Evolutionary conservation across 2,797 vertebrate genomes (phyloP).

Genomic region (Apogon hyalosoma): DNA sequence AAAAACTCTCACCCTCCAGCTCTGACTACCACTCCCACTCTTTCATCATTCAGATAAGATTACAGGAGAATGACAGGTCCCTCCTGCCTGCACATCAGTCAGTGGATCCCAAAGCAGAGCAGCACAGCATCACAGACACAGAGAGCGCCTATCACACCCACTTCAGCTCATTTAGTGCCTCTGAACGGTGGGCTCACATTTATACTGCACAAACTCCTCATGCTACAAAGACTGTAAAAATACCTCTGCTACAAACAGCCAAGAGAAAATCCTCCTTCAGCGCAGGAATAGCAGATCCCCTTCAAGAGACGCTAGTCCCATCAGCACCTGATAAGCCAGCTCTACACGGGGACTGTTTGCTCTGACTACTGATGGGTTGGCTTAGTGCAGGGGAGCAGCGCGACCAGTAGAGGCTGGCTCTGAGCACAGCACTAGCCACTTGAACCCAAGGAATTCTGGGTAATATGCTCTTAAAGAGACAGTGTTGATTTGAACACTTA

Average conservation of each 20-base stretch:
- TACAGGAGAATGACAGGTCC: slow-evolving; percentile 63
- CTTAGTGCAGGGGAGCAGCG: slow-evolving; percentile 62
- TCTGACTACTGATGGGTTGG: slow-evolving; percentile 65
- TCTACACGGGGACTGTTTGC: slow-evolving; percentile 52
- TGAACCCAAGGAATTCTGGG: slow-evolving; percentile 81
- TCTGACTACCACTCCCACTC: slow-evolving; percentile 36
- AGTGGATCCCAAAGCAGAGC: slow-evolving; percentile 55
- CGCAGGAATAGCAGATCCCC: slow-evolving; percentile 28
- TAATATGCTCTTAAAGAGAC: slow-evolving; percentile 82
- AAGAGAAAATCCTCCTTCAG: slow-evolving; percentile 29
- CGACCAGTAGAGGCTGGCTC: slow-evolving; percentile 70
- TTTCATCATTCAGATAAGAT: slow-evolving; percentile 57
- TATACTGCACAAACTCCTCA: slow-evolving; percentile 30
- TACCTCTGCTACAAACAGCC: slow-evolving; percentile 35
- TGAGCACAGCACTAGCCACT: slow-evolving; percentile 70
- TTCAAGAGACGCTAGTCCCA: slow-evolving; percentile 45
- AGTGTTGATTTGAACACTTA: slow-evolving; percentile 34
- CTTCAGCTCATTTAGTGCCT: slow-evolving; percentile 47
- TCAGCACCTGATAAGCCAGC: slow-evolving; percentile 51
- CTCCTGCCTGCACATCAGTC: slow-evolving; percentile 72
- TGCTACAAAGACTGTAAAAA: slow-evolving; percentile 19
- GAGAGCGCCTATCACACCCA: slow-evolving; percentile 68
- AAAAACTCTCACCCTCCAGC: slow-evolving; percentile 42
- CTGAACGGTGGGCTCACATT: slow-evolving; percentile 21
- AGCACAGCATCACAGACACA: slow-evolving; percentile 56